These are phyloP conservation scores for Patiria miniata DNA, from an alignment of 35 echinoderm and acorn worm species.

Conservation along the genomic window DNA sequence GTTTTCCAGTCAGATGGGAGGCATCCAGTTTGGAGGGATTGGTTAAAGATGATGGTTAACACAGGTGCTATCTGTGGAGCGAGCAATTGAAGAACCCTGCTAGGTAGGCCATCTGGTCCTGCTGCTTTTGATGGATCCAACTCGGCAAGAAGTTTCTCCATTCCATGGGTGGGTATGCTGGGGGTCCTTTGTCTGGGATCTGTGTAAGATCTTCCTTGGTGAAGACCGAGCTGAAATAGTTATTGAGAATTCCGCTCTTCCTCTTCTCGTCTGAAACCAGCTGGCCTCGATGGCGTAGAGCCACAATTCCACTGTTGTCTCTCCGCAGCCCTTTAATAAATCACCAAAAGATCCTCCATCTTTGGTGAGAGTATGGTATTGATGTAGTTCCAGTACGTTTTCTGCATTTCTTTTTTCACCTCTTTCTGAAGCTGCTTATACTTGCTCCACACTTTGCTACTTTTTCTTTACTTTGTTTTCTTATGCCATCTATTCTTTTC, in stretches of 20 bases:
- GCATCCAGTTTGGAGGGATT: slow-evolving; percentile 25
- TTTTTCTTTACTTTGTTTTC: slow-evolving; percentile 12
- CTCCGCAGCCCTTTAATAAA: background rate
- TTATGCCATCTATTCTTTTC: slow-evolving; percentile 43
- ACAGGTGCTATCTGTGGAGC: slow-evolving; percentile 29
- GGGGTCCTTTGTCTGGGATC: background rate
- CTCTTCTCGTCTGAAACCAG: slow-evolving; percentile 14
- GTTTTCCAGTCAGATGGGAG: slow-evolving; percentile 26
- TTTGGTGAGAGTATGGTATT: slow-evolving; percentile 18
- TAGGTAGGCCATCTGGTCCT: slow-evolving; percentile 49
- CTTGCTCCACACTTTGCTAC: slow-evolving; percentile 28
- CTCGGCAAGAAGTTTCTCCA: slow-evolving; percentile 18
- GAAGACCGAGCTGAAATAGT: slow-evolving; percentile 47
- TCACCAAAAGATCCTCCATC: slow-evolving; percentile 40
- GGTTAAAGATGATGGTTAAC: slow-evolving; percentile 33
- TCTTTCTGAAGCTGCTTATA: slow-evolving; percentile 37
- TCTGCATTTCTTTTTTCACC: slow-evolving; percentile 15
- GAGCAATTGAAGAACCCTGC: slow-evolving; percentile 21
- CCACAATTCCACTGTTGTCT: too few relatives aligned
- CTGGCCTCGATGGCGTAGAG: slow-evolving; percentile 8
- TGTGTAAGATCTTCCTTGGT: slow-evolving; percentile 28
- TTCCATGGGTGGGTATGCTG: slow-evolving; percentile 3
- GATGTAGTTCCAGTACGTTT: slow-evolving; percentile 37
- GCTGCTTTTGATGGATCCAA: slow-evolving; percentile 29
- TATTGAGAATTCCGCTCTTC: slow-evolving; percentile 46